Evolutionary conservation across 2,113 vertebrate species (phyloP).

Genomic region (Lycocorax pyrrhopterus): DNA sequence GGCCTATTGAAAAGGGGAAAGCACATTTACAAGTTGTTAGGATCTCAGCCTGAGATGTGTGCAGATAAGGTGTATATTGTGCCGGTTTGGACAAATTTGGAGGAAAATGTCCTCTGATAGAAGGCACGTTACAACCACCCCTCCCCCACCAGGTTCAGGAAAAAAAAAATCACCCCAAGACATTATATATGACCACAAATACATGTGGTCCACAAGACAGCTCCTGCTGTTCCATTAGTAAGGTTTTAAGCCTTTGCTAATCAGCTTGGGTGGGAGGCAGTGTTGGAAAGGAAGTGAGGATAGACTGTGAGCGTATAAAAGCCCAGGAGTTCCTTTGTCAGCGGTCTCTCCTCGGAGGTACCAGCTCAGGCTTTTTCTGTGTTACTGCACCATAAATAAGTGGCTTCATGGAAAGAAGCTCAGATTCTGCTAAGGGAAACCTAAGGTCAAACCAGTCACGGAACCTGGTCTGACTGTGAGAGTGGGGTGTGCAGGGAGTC

Average conservation of each 20-base stretch:
- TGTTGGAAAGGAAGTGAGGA: not conserved
- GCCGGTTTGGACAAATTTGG: too few relatives aligned
- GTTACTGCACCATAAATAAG: not conserved
- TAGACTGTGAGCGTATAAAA: not conserved
- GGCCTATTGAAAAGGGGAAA: not conserved
- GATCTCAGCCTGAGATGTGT: not conserved
- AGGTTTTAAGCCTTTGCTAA: not conserved
- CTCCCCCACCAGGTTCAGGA: too few relatives aligned
- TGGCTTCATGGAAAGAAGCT: not conserved
- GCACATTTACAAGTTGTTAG: not conserved
- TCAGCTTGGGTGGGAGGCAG: not conserved
- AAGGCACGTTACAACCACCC: too few relatives aligned
- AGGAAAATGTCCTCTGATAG: too few relatives aligned
- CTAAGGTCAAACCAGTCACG: not conserved
- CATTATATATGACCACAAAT: not conserved
- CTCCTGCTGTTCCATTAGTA: not conserved
- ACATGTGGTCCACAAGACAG: not conserved
- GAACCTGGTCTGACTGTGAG: not conserved
- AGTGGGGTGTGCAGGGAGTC: too few relatives aligned
- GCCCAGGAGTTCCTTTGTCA: not conserved
- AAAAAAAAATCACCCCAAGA: too few relatives aligned
- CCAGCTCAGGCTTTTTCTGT: not conserved
- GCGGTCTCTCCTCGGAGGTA: rapidly evolving
- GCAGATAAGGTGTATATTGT: not conserved
- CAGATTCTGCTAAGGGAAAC: not conserved